Conservation (phyloP, 37 sponge, comb jelly and placozoan genomes). For the Chondrosia reniformis region DNA sequence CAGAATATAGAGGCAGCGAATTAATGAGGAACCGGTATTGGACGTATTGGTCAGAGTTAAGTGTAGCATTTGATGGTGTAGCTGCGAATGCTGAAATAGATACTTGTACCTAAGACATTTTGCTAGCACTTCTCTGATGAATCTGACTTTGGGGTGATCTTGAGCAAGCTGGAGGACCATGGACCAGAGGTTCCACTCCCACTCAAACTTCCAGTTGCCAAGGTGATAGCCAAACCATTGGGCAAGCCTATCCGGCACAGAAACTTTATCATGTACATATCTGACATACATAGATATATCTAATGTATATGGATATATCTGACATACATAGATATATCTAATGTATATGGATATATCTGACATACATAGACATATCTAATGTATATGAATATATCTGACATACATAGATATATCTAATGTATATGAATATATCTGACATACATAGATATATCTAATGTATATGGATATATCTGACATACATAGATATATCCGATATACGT, state of each 20-base stretch:
- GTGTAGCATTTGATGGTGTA: neutral
- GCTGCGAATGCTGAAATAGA: neutral
- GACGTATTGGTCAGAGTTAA: neutral
- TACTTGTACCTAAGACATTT: conserved; percentile 54
- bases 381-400: too few relatives aligned
- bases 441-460: too few relatives aligned
- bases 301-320: neutral
- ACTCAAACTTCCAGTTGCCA: conserved; percentile 88
- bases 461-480: too few relatives aligned
- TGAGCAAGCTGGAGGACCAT: conserved; percentile 29
- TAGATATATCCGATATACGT: too few relatives aligned
- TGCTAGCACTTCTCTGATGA: conserved; percentile 56
- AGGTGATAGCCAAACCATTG: conserved; percentile 90
- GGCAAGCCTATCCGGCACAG: conserved; percentile 55
- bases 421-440: too few relatives aligned
- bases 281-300: neutral
- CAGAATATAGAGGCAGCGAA: too few relatives aligned
- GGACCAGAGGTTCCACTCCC: conserved; percentile 87
- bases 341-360: neutral
- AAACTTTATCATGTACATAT: neutral
- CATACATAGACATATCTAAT: neutral
- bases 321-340: neutral
- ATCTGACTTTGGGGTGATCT: conserved; percentile 41
- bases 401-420: too few relatives aligned
- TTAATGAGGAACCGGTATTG: too few relatives aligned